These are phyloP conservation scores for Caligus rogercresseyi DNA, from an alignment of 1,140 invertebrate genomes.

Conservation along the genomic window DNA sequence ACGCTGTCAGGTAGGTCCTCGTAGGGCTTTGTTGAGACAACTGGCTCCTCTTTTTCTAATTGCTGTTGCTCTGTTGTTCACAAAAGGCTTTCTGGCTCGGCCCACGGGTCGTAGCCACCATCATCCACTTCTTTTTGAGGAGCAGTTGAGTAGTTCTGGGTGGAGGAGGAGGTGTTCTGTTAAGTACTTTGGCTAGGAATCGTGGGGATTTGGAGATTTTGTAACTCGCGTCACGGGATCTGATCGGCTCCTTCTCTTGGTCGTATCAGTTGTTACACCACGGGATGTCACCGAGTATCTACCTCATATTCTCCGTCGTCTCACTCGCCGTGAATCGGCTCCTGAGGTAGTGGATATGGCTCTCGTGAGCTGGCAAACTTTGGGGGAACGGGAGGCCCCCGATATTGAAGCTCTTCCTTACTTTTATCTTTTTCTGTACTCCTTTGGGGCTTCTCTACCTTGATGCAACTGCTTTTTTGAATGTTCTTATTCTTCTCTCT, in stretches of 20 bases:
- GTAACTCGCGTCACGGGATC: background rate
- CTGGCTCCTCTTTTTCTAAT: too few species aligned
- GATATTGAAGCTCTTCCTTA: background rate
- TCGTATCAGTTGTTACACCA: background rate
- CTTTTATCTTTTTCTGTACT: background rate
- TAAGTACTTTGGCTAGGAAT: background rate
- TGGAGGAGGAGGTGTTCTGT: background rate
- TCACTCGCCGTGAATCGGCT: background rate
- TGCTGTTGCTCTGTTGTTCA: too few species aligned
- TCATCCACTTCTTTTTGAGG: background rate
- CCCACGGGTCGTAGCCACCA: constrained; percentile 14
- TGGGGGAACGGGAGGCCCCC: background rate
- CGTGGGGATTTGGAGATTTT: background rate
- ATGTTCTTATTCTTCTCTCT: too few species aligned
- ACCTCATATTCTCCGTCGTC: background rate
- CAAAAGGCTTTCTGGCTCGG: background rate
- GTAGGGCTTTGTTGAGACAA: background rate
- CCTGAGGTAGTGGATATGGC: background rate
- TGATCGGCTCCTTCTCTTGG: background rate
- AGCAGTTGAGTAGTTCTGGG: background rate
- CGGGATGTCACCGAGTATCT: background rate
- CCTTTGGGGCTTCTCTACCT: too few species aligned
- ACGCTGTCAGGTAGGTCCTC: background rate
- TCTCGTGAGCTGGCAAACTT: background rate
- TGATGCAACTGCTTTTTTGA: too few species aligned